Base-by-base conservation (phyloP, 37 sponge, comb jelly and placozoan genomes). In the Beroe forskalii region DNA sequence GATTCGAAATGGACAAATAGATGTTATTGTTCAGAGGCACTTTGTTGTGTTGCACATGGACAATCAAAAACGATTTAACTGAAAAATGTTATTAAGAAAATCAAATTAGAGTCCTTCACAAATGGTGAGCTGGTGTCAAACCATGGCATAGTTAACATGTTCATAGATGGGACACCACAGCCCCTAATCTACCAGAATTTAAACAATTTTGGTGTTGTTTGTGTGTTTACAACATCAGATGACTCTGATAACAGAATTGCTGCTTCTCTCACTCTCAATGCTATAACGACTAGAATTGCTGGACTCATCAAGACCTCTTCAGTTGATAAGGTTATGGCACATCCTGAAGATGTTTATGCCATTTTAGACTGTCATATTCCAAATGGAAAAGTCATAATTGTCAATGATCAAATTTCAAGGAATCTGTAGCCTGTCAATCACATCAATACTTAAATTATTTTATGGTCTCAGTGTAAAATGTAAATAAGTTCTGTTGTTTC, bases 81-180 rank as follows among this genome's bases (percentile, higher is more conserved):
- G n/a, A 27, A 44, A 25, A 44, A 44, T 43, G 55, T 80, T 37
- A 22, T 80, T 9, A 20, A 80, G 30, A 80, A 80, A 44, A 80
- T 80, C 4, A 25, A 9, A 3, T 19, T 38, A 8, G 86, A 80
- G 35, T 80, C 86, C 27, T 37, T 80, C 4, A 44, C 19, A 1
- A 80, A 44, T 17, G 86, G 86, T 44, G 30, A 80, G 14, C 40
- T 38, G 2, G 55, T 80, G 4, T 37, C 86, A 22, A 17, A 80
- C 37, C 86, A 44, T 1, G 86, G 86, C 14, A 80, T 80, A 23
- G 86, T 80, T 25, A 80, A 80, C 86, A 41, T 80, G 86, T 80
- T 80, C 30, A 12, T 43, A 22, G 40, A 80, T 23, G 86, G 55
- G 0, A 1, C n/a, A 27, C 55, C 55, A 4, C 37, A 38, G 25